A percentile compares a stretch with the other conserved stretches of the same genome.
Evolutionary conservation across 2,888 invertebrate genomes (phyloP).

Genomic region (Drosophila nr. medialis): DNA sequence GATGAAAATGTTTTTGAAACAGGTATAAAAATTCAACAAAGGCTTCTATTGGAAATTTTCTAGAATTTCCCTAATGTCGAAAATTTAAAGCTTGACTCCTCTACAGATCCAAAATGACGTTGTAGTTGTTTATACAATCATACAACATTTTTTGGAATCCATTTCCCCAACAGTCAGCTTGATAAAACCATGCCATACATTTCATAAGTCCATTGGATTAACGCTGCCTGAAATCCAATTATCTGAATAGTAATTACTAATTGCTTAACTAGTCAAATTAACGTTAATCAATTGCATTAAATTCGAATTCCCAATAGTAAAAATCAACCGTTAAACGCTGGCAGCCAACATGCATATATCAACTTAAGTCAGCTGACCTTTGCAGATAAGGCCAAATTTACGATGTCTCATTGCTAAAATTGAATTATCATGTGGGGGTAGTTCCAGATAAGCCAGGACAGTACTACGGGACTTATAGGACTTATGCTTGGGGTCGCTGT

Average conservation of each 20-base stretch:
- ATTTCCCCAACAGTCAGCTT: neutral
- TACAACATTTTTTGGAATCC: accelerated
- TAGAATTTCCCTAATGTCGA: neutral
- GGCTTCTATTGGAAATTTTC: neutral
- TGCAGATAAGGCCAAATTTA: slow-evolving; percentile 58
- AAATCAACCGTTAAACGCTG: neutral
- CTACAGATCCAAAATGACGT: neutral
- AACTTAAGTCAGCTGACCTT: slow-evolving; percentile 31
- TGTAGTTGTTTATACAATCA: neutral
- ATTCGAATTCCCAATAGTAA: neutral
- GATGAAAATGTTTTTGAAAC: slow-evolving; percentile 46
- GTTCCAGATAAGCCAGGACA: too few relatives aligned
- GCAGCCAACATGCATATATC: slow-evolving; percentile 16
- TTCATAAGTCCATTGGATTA: neutral
- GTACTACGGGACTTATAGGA: too few relatives aligned
- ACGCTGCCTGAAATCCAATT: neutral
- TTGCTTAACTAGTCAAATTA: neutral
- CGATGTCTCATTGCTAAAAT: too few relatives aligned
- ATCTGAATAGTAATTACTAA: neutral
- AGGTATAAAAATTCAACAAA: slow-evolving; percentile 23
- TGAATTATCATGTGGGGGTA: too few relatives aligned
- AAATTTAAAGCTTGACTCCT: neutral
- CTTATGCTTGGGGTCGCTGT: too few relatives aligned
- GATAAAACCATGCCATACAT: neutral
- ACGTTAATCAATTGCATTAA: neutral